These are phyloP conservation scores for Stenoptilia bipunctidactyla DNA, from an alignment of 2,888 invertebrate genomes.

Conservation along the genomic window DNA sequence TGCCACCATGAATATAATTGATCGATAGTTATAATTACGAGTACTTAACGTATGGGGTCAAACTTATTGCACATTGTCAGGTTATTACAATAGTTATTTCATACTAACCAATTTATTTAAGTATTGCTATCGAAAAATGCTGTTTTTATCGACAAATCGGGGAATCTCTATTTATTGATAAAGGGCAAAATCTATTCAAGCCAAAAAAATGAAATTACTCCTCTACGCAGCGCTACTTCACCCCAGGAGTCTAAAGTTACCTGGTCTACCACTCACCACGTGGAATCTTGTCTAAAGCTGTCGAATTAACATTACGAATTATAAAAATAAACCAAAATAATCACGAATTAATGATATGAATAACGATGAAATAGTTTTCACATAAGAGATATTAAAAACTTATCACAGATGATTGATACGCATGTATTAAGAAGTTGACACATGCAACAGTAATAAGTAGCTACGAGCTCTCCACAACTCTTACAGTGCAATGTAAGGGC, in stretches of 20 bases:
- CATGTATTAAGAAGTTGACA: slow-evolving; percentile 13
- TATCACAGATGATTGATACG: slow-evolving; percentile 11
- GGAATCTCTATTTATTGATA: no score
- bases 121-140: no score
- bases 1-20: no score
- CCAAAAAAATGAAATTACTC: slow-evolving; percentile 41
- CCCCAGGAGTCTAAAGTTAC: slow-evolving; percentile 47
- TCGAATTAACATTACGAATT: slow-evolving; percentile 48
- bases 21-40: no score
- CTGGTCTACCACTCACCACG: slow-evolving; percentile 64
- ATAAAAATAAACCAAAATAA: not conserved
- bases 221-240: slow-evolving; percentile 49
- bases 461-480: slow-evolving; percentile 30
- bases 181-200: slow-evolving; percentile 42
- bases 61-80: no score
- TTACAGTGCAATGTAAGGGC: no score
- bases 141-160: no score
- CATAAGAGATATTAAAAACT: slow-evolving; percentile 6
- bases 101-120: no score
- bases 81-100: no score
- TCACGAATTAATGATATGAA: slow-evolving; percentile 6
- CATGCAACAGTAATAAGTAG: slow-evolving; percentile 56
- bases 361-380: no score
- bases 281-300: slow-evolving; percentile 69
- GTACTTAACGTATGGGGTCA: no score